Evolutionary conservation across 2,888 invertebrate species (phyloP), one percentile per base, ranked within the genome.

Genomic region (Athalia cordata): DNA sequence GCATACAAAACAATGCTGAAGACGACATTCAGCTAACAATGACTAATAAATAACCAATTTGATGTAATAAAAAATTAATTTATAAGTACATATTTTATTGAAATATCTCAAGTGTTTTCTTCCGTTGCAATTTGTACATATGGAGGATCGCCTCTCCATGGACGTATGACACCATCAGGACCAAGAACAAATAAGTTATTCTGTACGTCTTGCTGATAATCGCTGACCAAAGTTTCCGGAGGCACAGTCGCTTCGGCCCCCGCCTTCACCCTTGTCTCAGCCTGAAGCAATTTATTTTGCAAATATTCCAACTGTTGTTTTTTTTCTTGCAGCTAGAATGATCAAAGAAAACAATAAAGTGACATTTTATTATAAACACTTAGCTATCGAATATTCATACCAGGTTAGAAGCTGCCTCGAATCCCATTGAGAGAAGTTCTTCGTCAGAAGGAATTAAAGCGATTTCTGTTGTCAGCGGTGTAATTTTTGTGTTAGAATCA

Each of bases 1-100:
- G 45, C 29, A 50, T 79, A 77, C 47, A 77, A 82, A 62, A 55
- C 65, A 7, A 78, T 81, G 76, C 77, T 81, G 61, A 67, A 80
- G 76, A 65, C 62, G 15, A 62, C 52, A 52, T 67, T 79, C 8
- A 62, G 13, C 29, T 72, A 43, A 57, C 3, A 50, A 9, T 55
- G 55, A 29, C 29, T 29, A 29, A 29, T 29, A 29, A 29, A 29
- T 29, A 29, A 1, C 29, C 2, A 1, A 29, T 29, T 29, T 29
- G 0, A 29, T 29, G 2, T 2, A 29, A 29, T 0, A 29, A 29
- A 43, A 29, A 29, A 62, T 5, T 29, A 4, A 45, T 65, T 65
- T 47, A n/a, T 13, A 5, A 49, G 47, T 6, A n/a, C n/a, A n/a
- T n/a, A 49, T n/a, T 4, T 45, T 5, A 47, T 59, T 5, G 45